Evolutionary conservation across 2,113 vertebrate species (phyloP), one percentile per base, ranked within the genome.

Genomic region (Setophaga petechia): DNA sequence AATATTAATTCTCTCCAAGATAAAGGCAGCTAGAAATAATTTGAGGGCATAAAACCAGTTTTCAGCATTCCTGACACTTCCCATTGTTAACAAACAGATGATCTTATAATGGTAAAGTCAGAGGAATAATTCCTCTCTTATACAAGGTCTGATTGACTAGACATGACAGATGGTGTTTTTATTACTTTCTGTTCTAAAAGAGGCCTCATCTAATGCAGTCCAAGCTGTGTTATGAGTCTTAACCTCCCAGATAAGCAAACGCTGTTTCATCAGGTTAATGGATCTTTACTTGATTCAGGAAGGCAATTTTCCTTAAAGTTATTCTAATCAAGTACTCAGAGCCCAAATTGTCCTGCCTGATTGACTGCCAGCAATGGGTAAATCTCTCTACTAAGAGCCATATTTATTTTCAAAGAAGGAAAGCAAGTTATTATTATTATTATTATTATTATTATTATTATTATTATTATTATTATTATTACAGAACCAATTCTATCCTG

Each of bases 291-390:
- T 93, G 93, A 97, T 93, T 90, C 93, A 95, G 93, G 85, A 91
- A 94, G 76, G 90, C 84, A 96, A 96, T 97, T 96, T 93, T 93
- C 92, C 69, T 93, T 93, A 76, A 95, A 94, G 74, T 94, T 97
- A 96, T 94, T 96, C 92, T 96, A 94, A 96, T 96, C 93, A 93
- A 96, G 83, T 92, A 87, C 76, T 93, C 69, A 11, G 86, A 90
- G 80, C 13, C 73, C 62, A 92, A 47, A 96, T 87, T 95, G 73
- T 93, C 83, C 80, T 66, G 71, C 49, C 49, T 89, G 95, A 96
- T 82, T 84, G 90, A 96, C 88, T 94, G 88, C 76, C 52, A 81
- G 80, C 37, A 82, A 92, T 0, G 2, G 61, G 55, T 87, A 95
- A 90, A 79, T 78, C 69, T 82, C 89, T 87, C 69, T 72, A 76